A percentile compares a stretch with the other conserved stretches of the same genome.
These are phyloP conservation scores for Polymixis lichenea DNA, from an alignment of 2,888 invertebrate species.

Conservation along the genomic window DNA sequence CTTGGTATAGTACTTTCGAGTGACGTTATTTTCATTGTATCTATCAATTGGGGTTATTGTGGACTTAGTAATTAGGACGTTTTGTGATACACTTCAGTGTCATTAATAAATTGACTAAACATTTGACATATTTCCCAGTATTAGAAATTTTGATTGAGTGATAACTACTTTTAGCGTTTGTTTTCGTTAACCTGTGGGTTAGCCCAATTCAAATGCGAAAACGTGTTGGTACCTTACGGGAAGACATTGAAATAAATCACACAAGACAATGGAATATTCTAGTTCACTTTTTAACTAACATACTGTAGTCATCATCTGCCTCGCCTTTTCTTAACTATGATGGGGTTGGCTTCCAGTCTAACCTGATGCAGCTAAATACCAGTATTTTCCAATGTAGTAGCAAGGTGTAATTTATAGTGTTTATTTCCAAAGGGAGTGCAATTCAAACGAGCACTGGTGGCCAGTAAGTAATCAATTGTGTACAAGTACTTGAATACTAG, in stretches of 20 bases:
- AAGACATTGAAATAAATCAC: background rate
- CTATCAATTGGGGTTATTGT: background rate
- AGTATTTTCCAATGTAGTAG: too few relatives aligned
- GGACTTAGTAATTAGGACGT: too few relatives aligned
- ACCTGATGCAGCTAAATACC: too few relatives aligned
- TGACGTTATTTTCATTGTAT: background rate
- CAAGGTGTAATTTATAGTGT: constrained; percentile 13
- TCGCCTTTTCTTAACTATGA: too few relatives aligned
- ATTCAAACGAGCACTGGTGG: constrained; percentile 42
- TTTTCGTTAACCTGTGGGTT: background rate
- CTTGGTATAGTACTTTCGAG: constrained; percentile 7
- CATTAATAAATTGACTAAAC: background rate
- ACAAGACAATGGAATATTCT: background rate
- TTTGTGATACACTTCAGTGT: background rate
- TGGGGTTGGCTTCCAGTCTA: too few relatives aligned
- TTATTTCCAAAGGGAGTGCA: constrained; percentile 27
- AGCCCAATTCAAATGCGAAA: background rate
- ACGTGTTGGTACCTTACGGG: background rate
- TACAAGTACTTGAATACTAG: constrained; percentile 47
- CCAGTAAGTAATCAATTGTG: constrained; percentile 58
- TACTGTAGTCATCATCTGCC: too few relatives aligned
- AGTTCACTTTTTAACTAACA: background rate
- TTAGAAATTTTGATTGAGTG: background rate
- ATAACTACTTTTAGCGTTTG: background rate
- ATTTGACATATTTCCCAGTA: background rate